A percentile compares a stretch with the other conserved stretches of the same genome.
Evolutionary conservation across 2,113 vertebrate species (phyloP).

Genomic region (Chionodraco myersi): DNA sequence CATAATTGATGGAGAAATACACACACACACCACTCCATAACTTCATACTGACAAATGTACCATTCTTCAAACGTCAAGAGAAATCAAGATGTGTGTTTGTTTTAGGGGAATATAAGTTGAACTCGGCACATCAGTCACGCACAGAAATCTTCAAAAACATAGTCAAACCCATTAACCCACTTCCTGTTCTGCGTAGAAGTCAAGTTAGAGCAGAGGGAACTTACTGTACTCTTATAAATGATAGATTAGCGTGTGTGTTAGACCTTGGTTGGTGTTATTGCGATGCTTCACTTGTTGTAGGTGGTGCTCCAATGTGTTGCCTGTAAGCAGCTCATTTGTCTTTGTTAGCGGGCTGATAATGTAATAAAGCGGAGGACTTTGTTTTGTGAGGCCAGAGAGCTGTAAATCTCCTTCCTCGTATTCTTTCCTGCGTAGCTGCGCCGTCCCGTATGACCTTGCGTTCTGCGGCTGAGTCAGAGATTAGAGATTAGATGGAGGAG

Average conservation of each 20-base stretch:
- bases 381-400: slow-evolving; percentile 35
- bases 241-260: slow-evolving; percentile 31
- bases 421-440: neutral
- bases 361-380: slow-evolving; percentile 51
- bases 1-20: slow-evolving; percentile 35
- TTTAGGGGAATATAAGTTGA: slow-evolving; percentile 4
- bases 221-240: slow-evolving; percentile 11
- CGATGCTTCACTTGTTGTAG: slow-evolving; percentile 58
- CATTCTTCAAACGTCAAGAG: slow-evolving; percentile 27
- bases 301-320: slow-evolving; percentile 68
- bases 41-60: slow-evolving; percentile 22
- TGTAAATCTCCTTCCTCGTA: slow-evolving; percentile 9
- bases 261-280: slow-evolving; percentile 19
- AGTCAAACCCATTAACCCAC: neutral
- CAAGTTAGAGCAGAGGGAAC: neutral
- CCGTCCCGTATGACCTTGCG: slow-evolving; percentile 57
- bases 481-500: slow-evolving; percentile 51
- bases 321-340: slow-evolving; percentile 69
- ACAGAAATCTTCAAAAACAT: neutral
- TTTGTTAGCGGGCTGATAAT: slow-evolving; percentile 56
- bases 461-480: slow-evolving; percentile 49
- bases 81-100: slow-evolving; percentile 9
- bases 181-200: neutral
- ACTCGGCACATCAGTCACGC: no score
- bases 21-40: neutral